These are phyloP conservation scores for Lithobates pipiens DNA, from an alignment of 2,797 vertebrate genomes.

Conservation along the genomic window DNA sequence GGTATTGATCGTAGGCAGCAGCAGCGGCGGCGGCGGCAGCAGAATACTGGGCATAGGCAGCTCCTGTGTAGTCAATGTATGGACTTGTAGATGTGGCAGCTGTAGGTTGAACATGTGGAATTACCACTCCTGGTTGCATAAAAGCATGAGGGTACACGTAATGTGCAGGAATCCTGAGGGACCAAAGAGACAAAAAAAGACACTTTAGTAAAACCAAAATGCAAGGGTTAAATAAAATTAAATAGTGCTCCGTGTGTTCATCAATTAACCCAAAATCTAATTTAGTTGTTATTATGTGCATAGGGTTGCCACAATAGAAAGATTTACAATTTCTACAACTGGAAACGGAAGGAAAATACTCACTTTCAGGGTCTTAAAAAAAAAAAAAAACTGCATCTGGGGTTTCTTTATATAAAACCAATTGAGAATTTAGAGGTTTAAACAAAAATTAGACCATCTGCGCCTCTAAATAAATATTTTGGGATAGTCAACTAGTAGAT, in stretches of 20 bases:
- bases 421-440: not conserved
- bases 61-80: slow-evolving; percentile 97
- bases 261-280: slow-evolving; percentile 76
- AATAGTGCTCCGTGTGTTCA: slow-evolving; percentile 58
- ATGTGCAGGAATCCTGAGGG: slow-evolving; percentile 95
- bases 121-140: slow-evolving; percentile 95
- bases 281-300: slow-evolving; percentile 90
- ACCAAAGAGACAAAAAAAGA: slow-evolving; percentile 64
- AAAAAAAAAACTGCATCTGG: too few species aligned
- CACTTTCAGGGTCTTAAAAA: not conserved
- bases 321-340: not conserved
- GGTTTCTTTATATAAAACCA: too few species aligned
- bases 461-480: not conserved
- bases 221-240: not conserved
- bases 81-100: slow-evolving; percentile 88
- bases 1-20: slow-evolving; percentile 93
- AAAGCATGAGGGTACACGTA: slow-evolving; percentile 98
- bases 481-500: not conserved
- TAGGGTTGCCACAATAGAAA: slow-evolving; percentile 96
- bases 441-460: not conserved
- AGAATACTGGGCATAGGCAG: slow-evolving; percentile 93
- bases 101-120: slow-evolving; percentile 91
- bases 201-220: not conserved
- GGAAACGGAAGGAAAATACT: not conserved
- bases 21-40: slow-evolving; percentile 80